Evolutionary conservation across 2,888 invertebrate species (phyloP).

Genomic region (Carterocephalus palaemon): DNA sequence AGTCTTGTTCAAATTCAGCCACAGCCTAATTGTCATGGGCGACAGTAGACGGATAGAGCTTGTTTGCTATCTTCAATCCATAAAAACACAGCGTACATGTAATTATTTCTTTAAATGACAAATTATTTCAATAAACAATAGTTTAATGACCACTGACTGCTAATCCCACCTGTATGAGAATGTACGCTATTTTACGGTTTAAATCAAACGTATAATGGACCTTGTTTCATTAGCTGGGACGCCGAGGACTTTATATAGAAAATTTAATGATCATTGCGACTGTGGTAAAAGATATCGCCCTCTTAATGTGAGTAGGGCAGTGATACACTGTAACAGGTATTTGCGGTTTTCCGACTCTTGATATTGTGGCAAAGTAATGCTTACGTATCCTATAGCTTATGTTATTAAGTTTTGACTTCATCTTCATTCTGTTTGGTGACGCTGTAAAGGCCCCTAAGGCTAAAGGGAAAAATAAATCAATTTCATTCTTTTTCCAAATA

Average conservation of each 20-base stretch:
- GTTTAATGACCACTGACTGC: background rate
- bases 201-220: background rate
- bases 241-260: conserved; percentile 10
- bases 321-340: background rate
- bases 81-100: background rate
- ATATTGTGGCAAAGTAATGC: too few relatives aligned
- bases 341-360: background rate
- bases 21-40: too few relatives aligned
- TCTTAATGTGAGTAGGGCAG: conserved; percentile 3
- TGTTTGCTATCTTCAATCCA: too few relatives aligned
- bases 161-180: background rate
- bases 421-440: too few relatives aligned
- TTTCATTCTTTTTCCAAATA: too few relatives aligned
- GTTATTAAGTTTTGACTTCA: too few relatives aligned
- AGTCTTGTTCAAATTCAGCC: too few relatives aligned
- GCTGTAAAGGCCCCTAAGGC: too few relatives aligned
- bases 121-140: background rate
- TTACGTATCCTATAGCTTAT: too few relatives aligned
- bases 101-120: background rate
- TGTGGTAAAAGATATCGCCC: conserved; percentile 6
- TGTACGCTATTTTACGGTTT: background rate
- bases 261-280: conserved; percentile 19
- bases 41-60: too few relatives aligned
- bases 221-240: conserved; percentile 14
- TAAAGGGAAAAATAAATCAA: too few relatives aligned